Evolutionary conservation across 1,140 invertebrate species (phyloP), one percentile per base, ranked within the genome.

Genomic region (Polypedilum pembai): DNA sequence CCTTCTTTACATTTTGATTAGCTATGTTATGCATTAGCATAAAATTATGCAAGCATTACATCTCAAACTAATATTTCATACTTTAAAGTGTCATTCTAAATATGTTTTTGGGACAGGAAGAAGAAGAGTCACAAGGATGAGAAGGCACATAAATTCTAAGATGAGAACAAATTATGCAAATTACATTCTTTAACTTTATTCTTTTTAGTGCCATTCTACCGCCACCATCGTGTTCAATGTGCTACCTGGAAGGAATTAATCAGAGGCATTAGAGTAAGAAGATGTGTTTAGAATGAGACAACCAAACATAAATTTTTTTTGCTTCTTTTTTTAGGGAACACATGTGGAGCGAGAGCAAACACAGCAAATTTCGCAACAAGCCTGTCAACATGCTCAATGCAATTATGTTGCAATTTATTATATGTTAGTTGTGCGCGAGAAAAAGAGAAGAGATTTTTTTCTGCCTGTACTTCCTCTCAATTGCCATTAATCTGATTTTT

Each of bases 221-320:
- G 65, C 20, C 8, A 69, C 20, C 17, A 20, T 69, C 18, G 20
- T 18, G 18, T 66, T 66, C 20, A 20, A 69, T 7, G 20, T 20
- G 65, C 10, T 69, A 69, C 65, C 65, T 69, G 65, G 65, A 69
- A 69, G 17, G 65, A 69, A 69, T 69, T 69, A 20, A 69, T 69
- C 65, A 33, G 24, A 33, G 24, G 24, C 5, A 69, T 69, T 18
- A 18, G 17, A 18, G 65, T n/a, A n/a, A 15, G 8, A 12, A 45
- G 2, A n/a, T 56, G 45, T 56, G 45, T n/a, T 56, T 56, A 56
- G 45, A 56, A 15, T 12, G 45, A 56, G 45, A 56, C 45, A 56
- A 56, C 8, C 12, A 56, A 56, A 18, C n/a, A 7, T n/a, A 69
- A 20, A 69, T 33, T 33, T 33, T 5, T 69, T 69, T n/a, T 10